Evolutionary conservation across 2,113 vertebrate genomes (phyloP).

Genomic region (Sitta europaea): DNA sequence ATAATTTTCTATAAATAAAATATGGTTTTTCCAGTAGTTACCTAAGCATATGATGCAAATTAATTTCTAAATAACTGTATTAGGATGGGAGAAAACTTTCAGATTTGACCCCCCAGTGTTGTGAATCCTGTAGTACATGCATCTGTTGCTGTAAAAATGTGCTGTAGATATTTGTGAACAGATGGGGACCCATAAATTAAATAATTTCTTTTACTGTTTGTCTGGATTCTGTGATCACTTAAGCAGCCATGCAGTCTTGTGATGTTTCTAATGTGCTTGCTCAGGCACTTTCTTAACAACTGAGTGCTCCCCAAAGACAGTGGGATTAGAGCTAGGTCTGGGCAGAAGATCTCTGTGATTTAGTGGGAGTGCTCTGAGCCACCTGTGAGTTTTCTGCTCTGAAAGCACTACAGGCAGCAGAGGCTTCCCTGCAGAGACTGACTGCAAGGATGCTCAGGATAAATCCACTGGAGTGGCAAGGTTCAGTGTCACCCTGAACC

Average conservation of each 20-base stretch:
- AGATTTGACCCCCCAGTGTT: not conserved
- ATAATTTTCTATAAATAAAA: not conserved
- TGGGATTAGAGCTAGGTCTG: not conserved
- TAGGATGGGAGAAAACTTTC: not conserved
- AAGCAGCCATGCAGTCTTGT: not conserved
- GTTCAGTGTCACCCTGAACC: not conserved
- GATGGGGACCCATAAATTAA: conserved; percentile 14
- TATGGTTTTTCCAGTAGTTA: not conserved
- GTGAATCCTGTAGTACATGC: not conserved
- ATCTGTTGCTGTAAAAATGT: conserved; percentile 24
- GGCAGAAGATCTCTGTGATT: not conserved
- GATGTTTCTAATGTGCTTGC: conserved; percentile 26
- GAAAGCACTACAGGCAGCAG: not conserved
- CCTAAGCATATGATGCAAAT: not conserved
- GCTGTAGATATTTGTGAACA: conserved; percentile 1
- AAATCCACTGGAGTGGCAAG: not conserved
- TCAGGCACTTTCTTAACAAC: not conserved
- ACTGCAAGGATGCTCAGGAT: not conserved
- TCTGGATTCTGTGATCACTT: conserved; percentile 13
- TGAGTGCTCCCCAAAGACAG: not conserved
- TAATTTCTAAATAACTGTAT: not conserved
- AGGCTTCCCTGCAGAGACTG: not conserved
- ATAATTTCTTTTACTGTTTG: conserved; percentile 22
- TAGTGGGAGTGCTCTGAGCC: not conserved
- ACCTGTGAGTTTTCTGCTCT: not conserved